A percentile compares a stretch with the other conserved stretches of the same genome.
phyloP scores from a whole-genome alignment of 2,113 vertebrate genomes.

The Tachysurus fulvidraco region DNA sequence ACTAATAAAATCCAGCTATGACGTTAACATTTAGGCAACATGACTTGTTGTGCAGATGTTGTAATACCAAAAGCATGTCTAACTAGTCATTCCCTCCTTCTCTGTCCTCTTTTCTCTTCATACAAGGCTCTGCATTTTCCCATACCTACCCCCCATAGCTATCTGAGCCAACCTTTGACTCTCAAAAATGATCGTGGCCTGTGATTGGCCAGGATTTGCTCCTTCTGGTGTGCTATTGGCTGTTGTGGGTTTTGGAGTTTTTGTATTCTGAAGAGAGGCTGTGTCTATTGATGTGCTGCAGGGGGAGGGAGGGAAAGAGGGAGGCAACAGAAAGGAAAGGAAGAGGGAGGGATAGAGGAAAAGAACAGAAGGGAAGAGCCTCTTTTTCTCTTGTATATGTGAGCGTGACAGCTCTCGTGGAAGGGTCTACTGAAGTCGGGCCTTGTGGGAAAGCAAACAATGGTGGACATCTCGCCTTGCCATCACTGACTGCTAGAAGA shows the following conservation, averaged over 20 bases:
- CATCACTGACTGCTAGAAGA: conserved; percentile 29
- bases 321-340: conserved; percentile 47
- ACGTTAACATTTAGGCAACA: background rate
- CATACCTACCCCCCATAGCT: conserved; percentile 34
- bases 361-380: conserved; percentile 54
- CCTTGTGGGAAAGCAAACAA: conserved; percentile 52
- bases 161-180: conserved; percentile 39
- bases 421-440: conserved; percentile 27
- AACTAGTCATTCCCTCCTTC: background rate
- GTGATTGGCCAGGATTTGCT: conserved; percentile 50
- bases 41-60: conserved; percentile 6
- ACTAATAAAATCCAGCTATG: background rate
- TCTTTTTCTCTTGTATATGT: conserved; percentile 44
- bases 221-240: conserved; percentile 50
- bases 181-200: conserved; percentile 36
- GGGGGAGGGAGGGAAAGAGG: conserved; percentile 51
- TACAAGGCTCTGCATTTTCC: conserved; percentile 11
- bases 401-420: conserved; percentile 40
- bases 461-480: conserved; percentile 14
- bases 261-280: conserved; percentile 47
- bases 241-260: conserved; percentile 42
- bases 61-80: conserved; percentile 20
- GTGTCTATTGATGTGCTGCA: conserved; percentile 49
- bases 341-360: conserved; percentile 53
- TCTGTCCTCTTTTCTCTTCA: conserved; percentile 15